Evolutionary conservation across 2,113 vertebrate genomes (phyloP), one percentile per base, ranked within the genome.

Genomic region (Seriola quinqueradiata): DNA sequence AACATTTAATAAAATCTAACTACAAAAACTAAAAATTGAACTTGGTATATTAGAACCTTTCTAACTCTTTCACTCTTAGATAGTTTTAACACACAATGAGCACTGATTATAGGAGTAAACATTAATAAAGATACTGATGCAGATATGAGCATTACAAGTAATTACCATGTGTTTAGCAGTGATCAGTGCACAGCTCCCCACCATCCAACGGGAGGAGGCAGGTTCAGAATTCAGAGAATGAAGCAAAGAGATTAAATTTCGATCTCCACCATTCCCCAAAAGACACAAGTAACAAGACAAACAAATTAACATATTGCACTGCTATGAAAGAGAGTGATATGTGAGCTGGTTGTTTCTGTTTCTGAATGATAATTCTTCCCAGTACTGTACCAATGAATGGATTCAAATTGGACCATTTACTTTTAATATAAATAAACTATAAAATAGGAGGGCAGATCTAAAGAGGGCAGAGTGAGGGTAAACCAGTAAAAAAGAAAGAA

Each of bases 211-310:
- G 34, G 25, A 78, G 28, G 21, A 68, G 5, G 36, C n/a, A 28
- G 23, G 42, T 8, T 66, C 42, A 54, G 32, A 38, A 72, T 65
- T n/a, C 14, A 68, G 13, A 38, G 17, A 55, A 9, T 12, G 67
- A 70, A n/a, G 75, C 60, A 63, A 36, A 57, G 17, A 52, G 77
- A 85, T 59, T 19, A 16, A 36, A 66, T 71, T 73, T 76, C 60
- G 12, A 61, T 73, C 74, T 34, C 17, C n/a, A 19, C 10, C 32
- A 68, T 77, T 48, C 79, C 64, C 50, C 71, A 59, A 58, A 78
- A 44, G 70, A 55, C 14, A 28, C 19, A 67, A 75, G 40, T 76
- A 72, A 87, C 36, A 73, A 72, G n/a, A 68, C 32, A 59, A 71
- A 83, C 50, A 80, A 65, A 66, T 63, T 19, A 64, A 82, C 71